These are phyloP conservation scores for Stegostoma tigrinum DNA, from an alignment of 2,113 vertebrate species.

Conservation along the genomic window DNA sequence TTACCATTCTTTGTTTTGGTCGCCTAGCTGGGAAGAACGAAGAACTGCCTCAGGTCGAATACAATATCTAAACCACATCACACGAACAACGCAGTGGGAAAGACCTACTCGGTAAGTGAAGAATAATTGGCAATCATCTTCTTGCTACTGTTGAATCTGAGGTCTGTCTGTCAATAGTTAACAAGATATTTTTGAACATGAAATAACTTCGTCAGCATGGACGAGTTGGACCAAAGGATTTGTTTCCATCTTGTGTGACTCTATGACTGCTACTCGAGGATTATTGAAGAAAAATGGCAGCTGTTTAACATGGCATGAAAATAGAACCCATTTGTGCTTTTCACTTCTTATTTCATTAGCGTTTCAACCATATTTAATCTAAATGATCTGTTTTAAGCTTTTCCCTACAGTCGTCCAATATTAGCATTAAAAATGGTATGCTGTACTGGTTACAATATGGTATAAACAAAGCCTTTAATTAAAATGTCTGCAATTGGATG, in stretches of 20 bases:
- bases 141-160: neutral
- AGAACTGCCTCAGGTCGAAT: conserved; percentile 88
- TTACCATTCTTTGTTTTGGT: conserved; percentile 49
- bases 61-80: conserved; percentile 93
- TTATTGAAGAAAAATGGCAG: neutral
- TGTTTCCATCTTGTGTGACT: no score
- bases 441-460: neutral
- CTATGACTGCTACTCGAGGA: neutral
- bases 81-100: conserved; percentile 89
- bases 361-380: neutral
- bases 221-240: no score
- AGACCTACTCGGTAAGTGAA: conserved; percentile 76
- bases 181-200: neutral
- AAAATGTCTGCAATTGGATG: neutral
- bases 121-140: neutral
- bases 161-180: neutral
- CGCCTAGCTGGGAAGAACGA: conserved; percentile 84
- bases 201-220: neutral
- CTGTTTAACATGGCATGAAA: neutral
- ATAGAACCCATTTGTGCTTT: neutral
- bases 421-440: neutral
- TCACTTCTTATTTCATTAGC: neutral
- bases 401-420: neutral
- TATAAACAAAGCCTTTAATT: neutral
- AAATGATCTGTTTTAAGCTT: neutral